Percentiles rank a stretch among this genome's conserved stretches.
phyloP scores from a whole-genome alignment of 30 jellyfish, hydroid and myxozoan species.

The Aurelia aurita region DNA sequence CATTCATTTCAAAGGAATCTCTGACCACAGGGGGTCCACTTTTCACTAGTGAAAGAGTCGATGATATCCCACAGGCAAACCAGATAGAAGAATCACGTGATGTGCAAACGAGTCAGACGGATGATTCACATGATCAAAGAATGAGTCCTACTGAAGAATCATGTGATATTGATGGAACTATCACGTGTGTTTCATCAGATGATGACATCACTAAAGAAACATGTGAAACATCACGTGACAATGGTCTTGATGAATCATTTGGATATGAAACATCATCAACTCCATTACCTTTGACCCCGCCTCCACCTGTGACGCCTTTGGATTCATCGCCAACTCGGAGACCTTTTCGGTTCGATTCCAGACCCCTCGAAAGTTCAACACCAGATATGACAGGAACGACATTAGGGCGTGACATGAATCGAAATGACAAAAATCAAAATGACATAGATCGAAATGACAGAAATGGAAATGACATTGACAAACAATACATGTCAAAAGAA shows the following conservation, averaged over 20 bases:
- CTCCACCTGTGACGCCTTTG: neutral
- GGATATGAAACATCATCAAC: neutral
- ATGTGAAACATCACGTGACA: neutral
- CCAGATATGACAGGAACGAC: no score
- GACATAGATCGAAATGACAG: neutral
- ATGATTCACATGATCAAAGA: constrained; percentile 16
- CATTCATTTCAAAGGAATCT: neutral
- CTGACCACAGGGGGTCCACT: constrained; percentile 61
- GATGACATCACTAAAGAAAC: neutral
- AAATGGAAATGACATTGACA: neutral
- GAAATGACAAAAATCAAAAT: neutral
- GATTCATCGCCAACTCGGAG: neutral
- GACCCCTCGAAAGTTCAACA: no score
- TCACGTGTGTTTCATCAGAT: neutral
- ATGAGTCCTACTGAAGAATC: constrained; percentile 17
- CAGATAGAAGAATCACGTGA: neutral
- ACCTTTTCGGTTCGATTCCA: neutral
- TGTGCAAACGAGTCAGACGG: neutral
- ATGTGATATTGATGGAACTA: constrained; percentile 10
- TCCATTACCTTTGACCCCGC: neutral
- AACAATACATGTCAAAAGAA: neutral
- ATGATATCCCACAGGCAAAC: constrained; percentile 1
- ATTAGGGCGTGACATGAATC: neutral
- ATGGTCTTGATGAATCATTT: neutral
- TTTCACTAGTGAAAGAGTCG: constrained; percentile 61